Conservation (phyloP, 2,888 invertebrate genomes). For the Agrochola macilenta region DNA sequence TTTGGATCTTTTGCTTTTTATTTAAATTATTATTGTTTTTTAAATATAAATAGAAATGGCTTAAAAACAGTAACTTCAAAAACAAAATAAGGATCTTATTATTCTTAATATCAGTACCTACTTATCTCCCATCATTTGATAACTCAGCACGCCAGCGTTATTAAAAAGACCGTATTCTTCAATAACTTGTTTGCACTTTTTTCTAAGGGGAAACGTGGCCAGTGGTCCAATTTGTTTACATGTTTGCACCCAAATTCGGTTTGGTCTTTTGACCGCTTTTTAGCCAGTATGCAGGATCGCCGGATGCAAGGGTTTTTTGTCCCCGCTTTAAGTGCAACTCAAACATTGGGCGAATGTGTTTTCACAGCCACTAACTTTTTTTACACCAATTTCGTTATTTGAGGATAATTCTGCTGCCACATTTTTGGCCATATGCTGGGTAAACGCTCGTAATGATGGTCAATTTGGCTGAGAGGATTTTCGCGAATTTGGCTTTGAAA, state of each 20-base stretch:
- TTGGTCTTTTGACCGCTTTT: conserved; percentile 84
- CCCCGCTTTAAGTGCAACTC: conserved; percentile 79
- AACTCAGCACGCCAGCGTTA: not conserved
- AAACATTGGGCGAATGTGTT: conserved; percentile 78
- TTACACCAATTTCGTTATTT: conserved; percentile 65
- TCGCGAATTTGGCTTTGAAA: conserved; percentile 31
- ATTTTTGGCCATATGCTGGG: conserved; percentile 62
- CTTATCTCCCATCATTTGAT: conserved; percentile 1
- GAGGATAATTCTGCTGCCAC: conserved; percentile 59
- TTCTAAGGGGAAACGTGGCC: conserved; percentile 39
- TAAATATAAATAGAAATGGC: not conserved
- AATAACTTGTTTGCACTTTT: conserved; percentile 50
- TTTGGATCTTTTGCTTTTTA: conserved; percentile 12
- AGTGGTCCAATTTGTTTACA: conserved; percentile 64
- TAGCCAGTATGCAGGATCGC: conserved; percentile 80
- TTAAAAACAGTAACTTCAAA: not conserved
- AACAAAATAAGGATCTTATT: not conserved
- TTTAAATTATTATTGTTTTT: not conserved
- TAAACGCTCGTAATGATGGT: conserved; percentile 47
- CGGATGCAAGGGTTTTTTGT: conserved; percentile 81
- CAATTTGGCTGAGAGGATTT: conserved; percentile 34
- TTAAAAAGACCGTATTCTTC: conserved; percentile 32
- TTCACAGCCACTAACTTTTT: conserved; percentile 69
- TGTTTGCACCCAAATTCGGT: conserved; percentile 82
- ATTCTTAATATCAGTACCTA: not conserved